A percentile compares a stretch with the other conserved stretches of the same genome.
phyloP scores from a whole-genome alignment of 2,797 vertebrate genomes.

The Mormyrus hasselquistii region DNA sequence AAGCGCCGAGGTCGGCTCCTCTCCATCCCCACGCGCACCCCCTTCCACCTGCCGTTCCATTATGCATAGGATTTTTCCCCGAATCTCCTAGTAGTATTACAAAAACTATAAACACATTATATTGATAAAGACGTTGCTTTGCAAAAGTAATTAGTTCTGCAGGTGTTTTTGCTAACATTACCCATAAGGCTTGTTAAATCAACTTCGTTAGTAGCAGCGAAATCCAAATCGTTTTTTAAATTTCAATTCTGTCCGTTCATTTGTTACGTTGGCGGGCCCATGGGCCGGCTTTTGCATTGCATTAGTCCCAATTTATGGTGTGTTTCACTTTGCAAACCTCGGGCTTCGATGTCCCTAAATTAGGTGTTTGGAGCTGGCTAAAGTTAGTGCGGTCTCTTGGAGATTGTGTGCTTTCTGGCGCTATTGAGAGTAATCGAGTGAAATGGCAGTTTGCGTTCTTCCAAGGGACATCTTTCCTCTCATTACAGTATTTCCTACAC shows the following conservation, averaged over 20 bases:
- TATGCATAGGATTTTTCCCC: not conserved
- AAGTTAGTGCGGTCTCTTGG: not conserved
- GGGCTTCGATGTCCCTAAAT: slow-evolving; percentile 3
- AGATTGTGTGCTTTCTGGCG: not conserved
- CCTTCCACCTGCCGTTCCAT: not conserved
- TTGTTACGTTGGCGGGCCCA: not conserved
- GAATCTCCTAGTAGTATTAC: not conserved
- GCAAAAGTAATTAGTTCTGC: not conserved
- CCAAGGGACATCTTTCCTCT: not conserved
- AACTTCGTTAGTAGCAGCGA: not conserved
- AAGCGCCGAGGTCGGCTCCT: slow-evolving; percentile 33
- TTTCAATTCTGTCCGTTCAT: not conserved
- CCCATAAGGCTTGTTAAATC: not conserved
- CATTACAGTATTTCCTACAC: not conserved
- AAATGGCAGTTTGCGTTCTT: not conserved
- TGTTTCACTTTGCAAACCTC: not conserved
- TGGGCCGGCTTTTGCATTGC: not conserved
- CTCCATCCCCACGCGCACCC: not conserved
- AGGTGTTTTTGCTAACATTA: not conserved
- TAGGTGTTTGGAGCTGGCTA: not conserved
- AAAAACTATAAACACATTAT: not conserved
- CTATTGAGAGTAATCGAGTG: not conserved
- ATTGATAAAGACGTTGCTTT: not conserved
- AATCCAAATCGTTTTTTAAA: not conserved
- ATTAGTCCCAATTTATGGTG: not conserved